Evolutionary conservation across 2,888 invertebrate genomes (phyloP).

Genomic region (Crepidodera aurea): DNA sequence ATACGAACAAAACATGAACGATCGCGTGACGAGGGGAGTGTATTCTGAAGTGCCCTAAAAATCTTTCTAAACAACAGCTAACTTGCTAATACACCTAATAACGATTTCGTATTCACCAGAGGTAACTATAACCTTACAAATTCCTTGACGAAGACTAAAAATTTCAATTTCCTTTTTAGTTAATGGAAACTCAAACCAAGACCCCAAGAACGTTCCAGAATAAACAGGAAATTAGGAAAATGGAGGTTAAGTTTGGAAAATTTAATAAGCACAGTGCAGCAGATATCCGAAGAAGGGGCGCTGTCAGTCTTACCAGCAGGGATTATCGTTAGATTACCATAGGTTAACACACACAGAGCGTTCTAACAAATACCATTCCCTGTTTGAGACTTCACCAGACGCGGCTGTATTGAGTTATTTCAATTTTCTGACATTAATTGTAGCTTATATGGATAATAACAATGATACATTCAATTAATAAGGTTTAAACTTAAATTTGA

Average conservation of each 20-base stretch:
- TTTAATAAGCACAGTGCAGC: conserved; percentile 7
- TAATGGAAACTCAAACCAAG: conserved; percentile 5
- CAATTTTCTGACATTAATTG: too few species aligned
- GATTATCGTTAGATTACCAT: neutral
- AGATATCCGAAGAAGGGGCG: neutral
- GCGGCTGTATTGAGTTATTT: too few species aligned
- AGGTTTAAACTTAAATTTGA: too few species aligned
- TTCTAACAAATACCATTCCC: too few species aligned
- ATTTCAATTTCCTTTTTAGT: conserved; percentile 21
- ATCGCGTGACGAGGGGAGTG: conserved; percentile 22
- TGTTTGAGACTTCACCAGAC: too few species aligned
- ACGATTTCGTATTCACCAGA: conserved; percentile 19
- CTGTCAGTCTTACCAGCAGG: neutral
- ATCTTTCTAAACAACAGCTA: conserved; percentile 16
- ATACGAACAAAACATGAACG: conserved; percentile 22
- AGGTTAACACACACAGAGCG: too few species aligned
- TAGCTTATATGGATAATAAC: too few species aligned
- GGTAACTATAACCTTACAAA: conserved; percentile 2
- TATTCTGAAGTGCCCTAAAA: conserved; percentile 25
- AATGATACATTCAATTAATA: too few species aligned
- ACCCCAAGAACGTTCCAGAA: neutral
- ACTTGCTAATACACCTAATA: conserved; percentile 20
- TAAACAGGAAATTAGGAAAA: conserved; percentile 18
- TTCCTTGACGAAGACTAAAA: conserved; percentile 15
- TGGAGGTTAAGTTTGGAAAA: neutral